A percentile compares a stretch with the other conserved stretches of the same genome.
Conservation (phyloP, 1,140 invertebrate species). For the Trichoplusia ni region DNA sequence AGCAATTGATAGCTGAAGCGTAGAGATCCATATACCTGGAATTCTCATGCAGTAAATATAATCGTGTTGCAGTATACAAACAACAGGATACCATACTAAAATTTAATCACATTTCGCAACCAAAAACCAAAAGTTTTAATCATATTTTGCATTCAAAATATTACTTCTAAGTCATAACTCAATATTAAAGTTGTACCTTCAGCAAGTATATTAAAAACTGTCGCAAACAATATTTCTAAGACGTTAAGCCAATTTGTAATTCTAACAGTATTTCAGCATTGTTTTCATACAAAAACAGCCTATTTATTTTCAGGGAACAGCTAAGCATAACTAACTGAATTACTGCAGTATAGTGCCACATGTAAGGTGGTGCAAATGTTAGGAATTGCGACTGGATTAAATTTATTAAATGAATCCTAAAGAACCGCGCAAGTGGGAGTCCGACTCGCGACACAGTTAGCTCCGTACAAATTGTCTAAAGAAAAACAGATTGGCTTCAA, state of each 20-base stretch:
- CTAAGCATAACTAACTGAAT: constrained; percentile 45
- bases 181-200: background rate
- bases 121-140: no score
- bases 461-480: no score
- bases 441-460: no score
- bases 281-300: constrained; percentile 34
- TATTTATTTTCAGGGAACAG: constrained; percentile 36
- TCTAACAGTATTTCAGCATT: constrained; percentile 26
- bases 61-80: no score
- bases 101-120: no score
- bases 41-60: no score
- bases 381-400: background rate
- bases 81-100: no score
- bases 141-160: no score
- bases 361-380: constrained; percentile 8
- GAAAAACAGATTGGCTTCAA: no score
- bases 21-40: no score
- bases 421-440: no score
- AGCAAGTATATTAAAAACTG: background rate
- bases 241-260: constrained; percentile 11
- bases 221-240: background rate
- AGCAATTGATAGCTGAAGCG: no score
- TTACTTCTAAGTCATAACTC: background rate
- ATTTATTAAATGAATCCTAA: background rate
- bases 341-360: constrained; percentile 39